A percentile compares a stretch with the other conserved stretches of the same genome.
These are phyloP conservation scores for Hemichromis elongatus DNA, from an alignment of 2,113 vertebrate species.

Conservation along the genomic window DNA sequence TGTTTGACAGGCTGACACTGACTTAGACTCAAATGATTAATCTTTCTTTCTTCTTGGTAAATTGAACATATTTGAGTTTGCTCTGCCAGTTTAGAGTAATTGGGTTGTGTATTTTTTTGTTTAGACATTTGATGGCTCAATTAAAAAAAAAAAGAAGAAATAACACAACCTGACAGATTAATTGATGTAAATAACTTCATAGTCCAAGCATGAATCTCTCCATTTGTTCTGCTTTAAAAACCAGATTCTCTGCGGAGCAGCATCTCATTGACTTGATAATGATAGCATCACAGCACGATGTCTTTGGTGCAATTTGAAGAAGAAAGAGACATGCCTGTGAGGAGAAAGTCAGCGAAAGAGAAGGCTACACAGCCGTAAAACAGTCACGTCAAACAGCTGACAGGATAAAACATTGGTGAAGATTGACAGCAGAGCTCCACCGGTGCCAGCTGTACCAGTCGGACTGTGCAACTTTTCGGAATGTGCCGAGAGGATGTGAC, in stretches of 20 bases:
- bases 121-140: background rate
- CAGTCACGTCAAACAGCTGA: background rate
- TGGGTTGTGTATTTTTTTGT: background rate
- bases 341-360: background rate
- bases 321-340: background rate
- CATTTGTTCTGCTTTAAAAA: background rate
- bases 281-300: background rate
- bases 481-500: constrained; percentile 14
- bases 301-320: background rate
- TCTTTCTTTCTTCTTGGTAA: background rate
- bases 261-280: background rate
- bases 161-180: background rate
- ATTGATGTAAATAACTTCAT: background rate
- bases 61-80: background rate
- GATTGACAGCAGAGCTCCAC: constrained; percentile 12
- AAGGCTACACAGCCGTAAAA: background rate
- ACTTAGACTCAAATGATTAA: background rate
- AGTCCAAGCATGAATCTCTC: background rate
- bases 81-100: background rate
- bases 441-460: background rate
- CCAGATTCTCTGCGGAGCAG: background rate
- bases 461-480: background rate
- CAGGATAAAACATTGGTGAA: background rate
- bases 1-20: background rate
- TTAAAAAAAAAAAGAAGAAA: background rate